phyloP scores from a whole-genome alignment of 2,888 invertebrate species.

The Hypercompe scribonia region DNA sequence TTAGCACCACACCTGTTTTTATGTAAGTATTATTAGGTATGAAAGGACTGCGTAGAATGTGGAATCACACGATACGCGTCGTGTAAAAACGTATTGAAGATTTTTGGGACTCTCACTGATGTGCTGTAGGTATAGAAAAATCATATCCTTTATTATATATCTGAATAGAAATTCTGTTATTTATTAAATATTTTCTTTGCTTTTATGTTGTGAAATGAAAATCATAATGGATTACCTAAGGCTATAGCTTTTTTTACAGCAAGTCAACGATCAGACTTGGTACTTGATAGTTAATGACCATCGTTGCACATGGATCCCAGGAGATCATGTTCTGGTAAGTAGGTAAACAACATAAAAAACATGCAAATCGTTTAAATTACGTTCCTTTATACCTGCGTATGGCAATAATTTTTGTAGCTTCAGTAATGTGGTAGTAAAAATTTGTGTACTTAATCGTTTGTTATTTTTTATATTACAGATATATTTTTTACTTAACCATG shows the following conservation, averaged over 20 bases:
- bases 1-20: slow-evolving; percentile 71
- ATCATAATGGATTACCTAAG: not conserved
- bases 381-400: not conserved
- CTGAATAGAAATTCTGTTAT: not conserved
- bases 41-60: slow-evolving; percentile 54
- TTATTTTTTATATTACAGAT: no score
- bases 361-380: no score
- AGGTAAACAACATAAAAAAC: not conserved
- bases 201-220: not conserved
- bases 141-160: slow-evolving; percentile 1
- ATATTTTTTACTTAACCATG: no score
- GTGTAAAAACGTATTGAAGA: slow-evolving; percentile 45
- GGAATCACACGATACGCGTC: slow-evolving; percentile 51
- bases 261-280: no score
- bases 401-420: no score
- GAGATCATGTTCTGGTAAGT: no score
- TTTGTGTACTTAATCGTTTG: no score
- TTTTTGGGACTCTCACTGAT: slow-evolving; percentile 28
- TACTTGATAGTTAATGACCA: no score
- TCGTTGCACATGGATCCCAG: no score
- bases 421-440: no score
- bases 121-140: slow-evolving; percentile 7
- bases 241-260: no score
- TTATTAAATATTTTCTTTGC: not conserved
- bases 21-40: slow-evolving; percentile 63